Evolutionary conservation across 2,888 invertebrate species (phyloP).

Genomic region (Lasiommata megera): DNA sequence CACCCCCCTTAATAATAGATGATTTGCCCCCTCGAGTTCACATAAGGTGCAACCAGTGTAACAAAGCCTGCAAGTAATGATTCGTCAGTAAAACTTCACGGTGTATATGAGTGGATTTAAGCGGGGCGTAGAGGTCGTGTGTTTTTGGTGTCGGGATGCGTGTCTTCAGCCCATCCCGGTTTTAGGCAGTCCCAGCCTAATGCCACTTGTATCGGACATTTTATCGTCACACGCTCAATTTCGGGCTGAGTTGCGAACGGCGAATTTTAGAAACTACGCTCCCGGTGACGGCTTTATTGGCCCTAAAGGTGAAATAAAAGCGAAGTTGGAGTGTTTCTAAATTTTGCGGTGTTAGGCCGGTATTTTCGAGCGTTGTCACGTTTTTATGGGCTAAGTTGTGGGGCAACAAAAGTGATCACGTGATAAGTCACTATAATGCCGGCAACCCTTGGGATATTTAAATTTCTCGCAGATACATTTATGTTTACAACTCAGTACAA

Average conservation of each 20-base stretch:
- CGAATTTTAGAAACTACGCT: constrained; percentile 65
- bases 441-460: constrained; percentile 1
- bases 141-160: constrained; percentile 51
- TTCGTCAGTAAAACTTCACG: constrained; percentile 18
- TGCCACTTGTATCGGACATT: constrained; percentile 76
- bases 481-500: constrained; percentile 16
- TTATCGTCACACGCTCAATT: constrained; percentile 73
- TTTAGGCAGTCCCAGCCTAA: constrained; percentile 53
- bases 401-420: constrained; percentile 8
- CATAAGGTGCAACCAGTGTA: constrained; percentile 49
- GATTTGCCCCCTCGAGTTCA: constrained; percentile 62
- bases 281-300: constrained; percentile 70
- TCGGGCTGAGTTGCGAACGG: constrained; percentile 62
- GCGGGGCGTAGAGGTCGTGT: constrained; percentile 29
- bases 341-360: constrained; percentile 57
- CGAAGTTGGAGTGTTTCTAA: constrained; percentile 63
- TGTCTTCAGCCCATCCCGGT: constrained; percentile 64
- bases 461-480: constrained; percentile 9
- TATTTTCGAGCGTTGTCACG: constrained; percentile 37
- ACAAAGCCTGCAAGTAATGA: constrained; percentile 42
- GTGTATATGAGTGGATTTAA: constrained; percentile 15
- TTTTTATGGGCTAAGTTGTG: constrained; percentile 26
- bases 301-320: constrained; percentile 67
- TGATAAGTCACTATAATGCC: constrained; percentile 15
- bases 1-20: constrained; percentile 78